Conservation (phyloP, 2,888 invertebrate genomes). For the Pyrrhosoma nymphula region DNA sequence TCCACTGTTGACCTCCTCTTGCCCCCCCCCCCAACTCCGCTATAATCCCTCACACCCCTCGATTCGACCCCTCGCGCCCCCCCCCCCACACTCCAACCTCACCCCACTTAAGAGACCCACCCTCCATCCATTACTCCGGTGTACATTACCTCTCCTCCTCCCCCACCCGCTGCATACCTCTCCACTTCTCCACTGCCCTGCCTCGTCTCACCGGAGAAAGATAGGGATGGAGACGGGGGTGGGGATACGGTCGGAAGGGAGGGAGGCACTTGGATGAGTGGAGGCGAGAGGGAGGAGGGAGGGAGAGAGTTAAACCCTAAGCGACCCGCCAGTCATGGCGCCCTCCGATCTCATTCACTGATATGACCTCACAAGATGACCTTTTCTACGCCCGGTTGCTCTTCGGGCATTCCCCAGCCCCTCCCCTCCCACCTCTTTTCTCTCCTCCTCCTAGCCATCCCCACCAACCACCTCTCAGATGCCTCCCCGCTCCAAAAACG, state of each 20-base stretch:
- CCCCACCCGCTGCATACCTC: not conserved
- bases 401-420: slow-evolving; percentile 46
- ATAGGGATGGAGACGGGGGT: not conserved
- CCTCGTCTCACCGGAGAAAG: slow-evolving; percentile 30
- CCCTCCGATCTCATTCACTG: slow-evolving; percentile 63
- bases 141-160: not conserved
- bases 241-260: no score
- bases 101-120: not conserved
- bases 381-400: slow-evolving; percentile 65
- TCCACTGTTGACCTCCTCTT: not conserved
- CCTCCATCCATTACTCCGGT: slow-evolving; percentile 32
- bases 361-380: slow-evolving; percentile 58
- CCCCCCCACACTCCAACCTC: not conserved
- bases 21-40: not conserved
- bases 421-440: not conserved
- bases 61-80: not conserved
- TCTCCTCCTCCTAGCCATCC: not conserved
- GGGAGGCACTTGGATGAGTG: not conserved
- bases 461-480: not conserved
- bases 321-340: slow-evolving; percentile 64
- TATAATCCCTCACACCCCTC: not conserved
- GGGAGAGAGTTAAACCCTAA: slow-evolving; percentile 21
- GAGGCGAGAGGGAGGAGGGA: not conserved
- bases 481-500: not conserved
- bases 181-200: not conserved